Conservation (phyloP, 2,113 vertebrate genomes). For the Ameiurus melas region DNA sequence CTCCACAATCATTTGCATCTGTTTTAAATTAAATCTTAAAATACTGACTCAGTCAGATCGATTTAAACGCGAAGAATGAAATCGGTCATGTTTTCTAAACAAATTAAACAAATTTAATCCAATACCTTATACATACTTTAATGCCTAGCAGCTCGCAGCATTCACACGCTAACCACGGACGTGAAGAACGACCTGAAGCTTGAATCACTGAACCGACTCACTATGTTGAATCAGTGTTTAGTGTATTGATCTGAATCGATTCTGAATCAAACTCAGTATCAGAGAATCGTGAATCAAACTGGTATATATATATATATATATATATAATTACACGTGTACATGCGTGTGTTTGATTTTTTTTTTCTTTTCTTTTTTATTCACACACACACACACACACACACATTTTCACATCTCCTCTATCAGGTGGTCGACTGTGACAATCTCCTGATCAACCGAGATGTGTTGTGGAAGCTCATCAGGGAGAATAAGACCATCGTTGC, state of each 20-base stretch:
- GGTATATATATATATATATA: too few relatives aligned
- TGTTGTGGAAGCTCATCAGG: conserved; percentile 78
- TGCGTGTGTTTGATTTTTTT: too few relatives aligned
- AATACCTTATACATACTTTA: neutral
- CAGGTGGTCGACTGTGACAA: conserved; percentile 88
- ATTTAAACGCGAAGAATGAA: neutral
- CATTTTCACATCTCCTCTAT: conserved; percentile 8
- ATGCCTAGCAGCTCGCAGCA: neutral
- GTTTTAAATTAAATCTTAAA: neutral
- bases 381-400: neutral
- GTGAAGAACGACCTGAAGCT: neutral
- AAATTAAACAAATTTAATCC: neutral
- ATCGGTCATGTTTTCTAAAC: neutral
- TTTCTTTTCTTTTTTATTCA: too few relatives aligned
- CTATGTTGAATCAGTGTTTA: neutral
- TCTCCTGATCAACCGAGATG: conserved; percentile 81
- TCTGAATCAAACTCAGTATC: neutral
- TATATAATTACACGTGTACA: too few relatives aligned
- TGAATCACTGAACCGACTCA: neutral
- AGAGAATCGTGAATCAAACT: neutral
- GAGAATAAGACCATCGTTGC: conserved; percentile 90
- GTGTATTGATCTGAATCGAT: neutral
- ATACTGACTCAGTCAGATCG: neutral
- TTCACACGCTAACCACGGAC: neutral
- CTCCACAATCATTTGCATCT: neutral